These are phyloP conservation scores for Crotalus viridis DNA, from an alignment of 2,113 vertebrate species.

Conservation along the genomic window DNA sequence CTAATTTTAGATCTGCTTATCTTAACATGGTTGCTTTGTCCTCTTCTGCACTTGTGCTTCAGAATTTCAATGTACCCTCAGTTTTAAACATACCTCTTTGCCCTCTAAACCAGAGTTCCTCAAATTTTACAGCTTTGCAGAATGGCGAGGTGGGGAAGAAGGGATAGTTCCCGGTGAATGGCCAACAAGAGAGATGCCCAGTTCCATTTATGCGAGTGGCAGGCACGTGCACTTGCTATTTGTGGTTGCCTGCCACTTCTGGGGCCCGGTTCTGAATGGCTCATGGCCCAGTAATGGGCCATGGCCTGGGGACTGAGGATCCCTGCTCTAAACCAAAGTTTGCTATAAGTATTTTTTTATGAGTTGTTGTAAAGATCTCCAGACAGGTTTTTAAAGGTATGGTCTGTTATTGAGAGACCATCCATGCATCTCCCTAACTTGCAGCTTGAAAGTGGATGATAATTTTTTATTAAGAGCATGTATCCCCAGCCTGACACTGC, in stretches of 20 bases:
- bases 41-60: neutral
- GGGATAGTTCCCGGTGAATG: no score
- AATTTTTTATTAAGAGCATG: neutral
- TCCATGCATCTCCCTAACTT: neutral
- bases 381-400: neutral
- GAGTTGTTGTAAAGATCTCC: neutral
- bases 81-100: neutral
- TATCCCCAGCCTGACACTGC: neutral
- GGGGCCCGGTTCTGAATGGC: no score
- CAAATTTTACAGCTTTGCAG: no score
- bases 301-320: no score
- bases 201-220: no score
- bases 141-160: no score
- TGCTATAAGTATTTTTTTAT: neutral
- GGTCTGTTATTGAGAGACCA: neutral
- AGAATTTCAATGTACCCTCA: neutral
- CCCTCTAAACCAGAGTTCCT: neutral
- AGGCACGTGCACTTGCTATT: no score
- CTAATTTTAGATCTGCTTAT: conserved; percentile 6
- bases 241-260: no score
- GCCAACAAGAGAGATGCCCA: no score
- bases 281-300: no score
- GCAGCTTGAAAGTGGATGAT: neutral
- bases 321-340: neutral
- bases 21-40: neutral